Base-by-base conservation (phyloP, 1,140 invertebrate genomes). In the Phymorhynchus buccinoides region DNA sequence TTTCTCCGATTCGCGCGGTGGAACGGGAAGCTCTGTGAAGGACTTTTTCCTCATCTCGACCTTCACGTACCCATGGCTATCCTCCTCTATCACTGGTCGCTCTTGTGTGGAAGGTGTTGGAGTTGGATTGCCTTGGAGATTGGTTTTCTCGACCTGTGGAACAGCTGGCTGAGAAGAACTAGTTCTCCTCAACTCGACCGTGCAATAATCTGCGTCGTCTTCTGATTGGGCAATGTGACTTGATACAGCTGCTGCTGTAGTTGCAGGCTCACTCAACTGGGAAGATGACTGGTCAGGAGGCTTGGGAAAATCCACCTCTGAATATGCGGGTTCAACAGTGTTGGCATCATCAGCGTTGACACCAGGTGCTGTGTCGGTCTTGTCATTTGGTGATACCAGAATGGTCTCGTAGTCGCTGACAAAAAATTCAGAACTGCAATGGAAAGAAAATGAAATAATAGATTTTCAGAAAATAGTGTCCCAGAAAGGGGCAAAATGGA, bases 321-420 rank as follows among this genome's bases (percentile, higher is more conserved):
- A 27, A 35, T 73, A 73, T 7, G 7, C 68, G 7, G 68, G 1
- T 1, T 73, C 68, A 30, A 35, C 27, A 32, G 35, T 30, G 32
- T 1, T 73, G 35, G 1, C 37, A 9, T 35, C 68, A 35, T 37
- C 27, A 0, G 7, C 14, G 12, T 37, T 35, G 30, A 35, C 3
- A 30, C 12, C 6, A 32, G 68, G 68, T 35, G n/a, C n/a, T n/a
- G 68, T 16, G 14, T 9, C n/a, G 35, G 30, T 12, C 27, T 32
- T 35, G 32, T 73, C 35, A 14, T 73, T 30, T 37, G 32, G 35
- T 32, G 32, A 1, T 2, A 35, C 32, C 32, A 35, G 1, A 35
- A 73, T 37, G 68, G 68, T 73, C 68, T 73, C 68, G 30, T 73
- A 73, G 32, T 73, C 68, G 32, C 68, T 30, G 12, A 73, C 62